Evolutionary conservation across 2,797 vertebrate genomes (phyloP), one percentile per base, ranked within the genome.

Genomic region (Acipenser ruthenus): DNA sequence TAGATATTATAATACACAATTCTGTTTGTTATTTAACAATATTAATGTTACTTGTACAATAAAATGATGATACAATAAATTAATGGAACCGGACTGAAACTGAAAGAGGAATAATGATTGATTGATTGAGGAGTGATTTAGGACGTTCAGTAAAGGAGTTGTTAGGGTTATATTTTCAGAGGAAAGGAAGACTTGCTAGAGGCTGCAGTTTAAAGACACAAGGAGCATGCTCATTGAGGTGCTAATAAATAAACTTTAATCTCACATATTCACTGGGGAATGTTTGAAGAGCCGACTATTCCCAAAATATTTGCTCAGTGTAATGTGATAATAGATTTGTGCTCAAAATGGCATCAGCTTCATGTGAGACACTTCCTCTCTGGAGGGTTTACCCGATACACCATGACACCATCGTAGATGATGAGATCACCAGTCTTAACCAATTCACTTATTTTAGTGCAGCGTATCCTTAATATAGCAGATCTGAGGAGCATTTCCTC

Each of bases 251-350:
- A 63, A 23, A 62, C 51, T 50, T 37, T 51, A 51, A 60, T 47
- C 58, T 58, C 58, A 50, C 12, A 12, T 10, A 51, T 56, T 63
- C 65, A 48, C 47, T 49, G 13, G 62, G 58, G 62, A 67, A 62
- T 67, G 55, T 63, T 70, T 59, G 69, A 66, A 61, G n/a, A 63
- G 52, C 48, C 50, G 9, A 58, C 49, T 59, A 53, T 67, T 71
- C 69, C 66, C 69, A 52, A 64, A 71, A 64, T 71, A 67, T 71
- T 67, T 65, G 63, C 66, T 62, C 56, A 49, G 48, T 15, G 23
- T 67, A 71, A 71, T 68, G 62, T 18, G 64, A 67, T 71, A 71
- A 71, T 53, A 64, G 62, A 60, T 52, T 37, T 47, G 65, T 13
- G 61, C 63, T 65, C 56, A 69, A 64, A 61, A 56, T n/a, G 15